Conservation (phyloP, 2,113 vertebrate genomes). For the Oncorhynchus clarkii region DNA sequence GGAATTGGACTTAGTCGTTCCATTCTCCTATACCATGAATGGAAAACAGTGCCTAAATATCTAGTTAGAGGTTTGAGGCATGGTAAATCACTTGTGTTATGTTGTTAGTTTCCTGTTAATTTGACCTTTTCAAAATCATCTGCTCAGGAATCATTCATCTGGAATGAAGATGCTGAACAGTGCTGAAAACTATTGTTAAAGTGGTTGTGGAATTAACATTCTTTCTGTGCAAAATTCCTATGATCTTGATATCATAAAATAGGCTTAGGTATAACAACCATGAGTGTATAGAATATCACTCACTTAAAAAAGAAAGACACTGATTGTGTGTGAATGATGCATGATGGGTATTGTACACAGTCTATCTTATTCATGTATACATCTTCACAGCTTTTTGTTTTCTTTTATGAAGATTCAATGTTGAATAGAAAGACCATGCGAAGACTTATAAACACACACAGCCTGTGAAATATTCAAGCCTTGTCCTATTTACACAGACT, state of each 20-base stretch:
- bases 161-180: neutral
- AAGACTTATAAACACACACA: conserved; percentile 4
- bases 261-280: conserved; percentile 40
- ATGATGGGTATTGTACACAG: neutral
- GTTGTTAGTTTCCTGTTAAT: neutral
- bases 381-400: conserved; percentile 15
- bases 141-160: neutral
- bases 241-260: conserved; percentile 33
- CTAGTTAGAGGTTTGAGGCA: no score
- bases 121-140: conserved; percentile 18
- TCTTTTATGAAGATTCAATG: conserved; percentile 12
- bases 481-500: conserved; percentile 58
- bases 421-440: conserved; percentile 21
- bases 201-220: conserved; percentile 35
- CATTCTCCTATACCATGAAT: no score
- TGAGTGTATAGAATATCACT: conserved; percentile 18
- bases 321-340: neutral
- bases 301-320: conserved; percentile 3
- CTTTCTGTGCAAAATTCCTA: conserved; percentile 29
- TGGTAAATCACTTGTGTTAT: no score
- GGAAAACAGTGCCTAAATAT: no score
- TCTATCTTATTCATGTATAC: conserved; percentile 21
- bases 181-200: conserved; percentile 15
- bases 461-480: conserved; percentile 58
- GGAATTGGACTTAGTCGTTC: no score